Evolutionary conservation across 2,797 vertebrate species (phyloP).

Genomic region (Poeciliopsis presidionis): DNA sequence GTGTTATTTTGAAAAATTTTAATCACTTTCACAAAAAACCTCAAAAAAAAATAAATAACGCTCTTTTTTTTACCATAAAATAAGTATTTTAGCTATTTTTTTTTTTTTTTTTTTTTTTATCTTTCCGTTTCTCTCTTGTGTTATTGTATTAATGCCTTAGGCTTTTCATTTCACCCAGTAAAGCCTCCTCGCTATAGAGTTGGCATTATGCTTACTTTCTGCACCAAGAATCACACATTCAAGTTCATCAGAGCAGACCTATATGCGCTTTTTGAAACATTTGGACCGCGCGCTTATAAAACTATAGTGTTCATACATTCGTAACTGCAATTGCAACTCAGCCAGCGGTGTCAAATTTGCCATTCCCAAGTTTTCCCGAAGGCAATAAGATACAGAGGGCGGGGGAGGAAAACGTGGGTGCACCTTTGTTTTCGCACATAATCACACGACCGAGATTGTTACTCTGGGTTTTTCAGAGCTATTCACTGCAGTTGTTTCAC

Average conservation of each 20-base stretch:
- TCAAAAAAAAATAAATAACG: too few species aligned
- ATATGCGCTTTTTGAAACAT: slow-evolving; percentile 73
- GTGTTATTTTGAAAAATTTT: too few species aligned
- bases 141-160: slow-evolving; percentile 60
- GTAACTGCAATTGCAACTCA: slow-evolving; percentile 76
- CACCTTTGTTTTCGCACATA: slow-evolving; percentile 79
- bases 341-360: slow-evolving; percentile 76
- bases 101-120: too few species aligned
- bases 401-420: slow-evolving; percentile 51
- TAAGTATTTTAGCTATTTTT: too few species aligned
- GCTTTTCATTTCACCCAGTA: slow-evolving; percentile 77
- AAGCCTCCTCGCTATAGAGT: slow-evolving; percentile 71
- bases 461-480: slow-evolving; percentile 76
- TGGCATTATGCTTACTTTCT: slow-evolving; percentile 82
- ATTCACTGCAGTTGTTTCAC: slow-evolving; percentile 76
- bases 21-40: too few species aligned
- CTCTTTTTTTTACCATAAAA: too few species aligned
- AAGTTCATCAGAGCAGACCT: slow-evolving; percentile 81
- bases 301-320: slow-evolving; percentile 74
- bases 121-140: background rate
- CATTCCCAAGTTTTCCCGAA: slow-evolving; percentile 65
- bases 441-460: slow-evolving; percentile 80
- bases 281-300: slow-evolving; percentile 73
- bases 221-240: slow-evolving; percentile 81
- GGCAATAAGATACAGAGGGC: slow-evolving; percentile 62